These are phyloP conservation scores for Heteronetta atricapilla DNA, from an alignment of 2,113 vertebrate species.

Conservation along the genomic window DNA sequence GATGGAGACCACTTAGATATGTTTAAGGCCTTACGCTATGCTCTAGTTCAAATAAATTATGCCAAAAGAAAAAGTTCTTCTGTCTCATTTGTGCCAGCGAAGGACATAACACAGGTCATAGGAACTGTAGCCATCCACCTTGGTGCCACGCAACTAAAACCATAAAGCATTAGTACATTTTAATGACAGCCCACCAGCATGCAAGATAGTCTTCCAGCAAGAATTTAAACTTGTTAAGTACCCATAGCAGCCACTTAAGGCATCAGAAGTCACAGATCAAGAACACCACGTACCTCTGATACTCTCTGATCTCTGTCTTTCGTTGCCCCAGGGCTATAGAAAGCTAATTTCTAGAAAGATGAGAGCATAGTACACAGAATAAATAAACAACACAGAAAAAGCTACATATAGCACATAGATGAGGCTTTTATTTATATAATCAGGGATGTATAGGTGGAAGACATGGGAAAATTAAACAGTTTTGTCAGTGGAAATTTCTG, in stretches of 20 bases:
- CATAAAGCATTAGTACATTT: background rate
- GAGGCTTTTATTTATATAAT: background rate
- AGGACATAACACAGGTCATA: background rate
- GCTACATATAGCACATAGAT: background rate
- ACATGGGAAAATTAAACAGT: background rate
- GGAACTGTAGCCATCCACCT: background rate
- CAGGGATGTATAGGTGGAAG: background rate
- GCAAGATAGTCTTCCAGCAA: background rate
- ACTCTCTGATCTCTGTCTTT: background rate
- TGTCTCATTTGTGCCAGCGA: background rate
- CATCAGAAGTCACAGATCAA: background rate
- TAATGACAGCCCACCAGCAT: background rate
- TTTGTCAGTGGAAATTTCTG: background rate
- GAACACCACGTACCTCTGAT: fast-evolving
- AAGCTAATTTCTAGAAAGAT: background rate
- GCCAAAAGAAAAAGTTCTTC: background rate
- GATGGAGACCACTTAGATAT: background rate
- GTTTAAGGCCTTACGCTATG: background rate
- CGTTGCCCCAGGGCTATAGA: background rate
- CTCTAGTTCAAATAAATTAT: background rate
- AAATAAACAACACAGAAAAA: background rate
- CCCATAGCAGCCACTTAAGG: background rate
- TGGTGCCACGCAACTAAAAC: background rate
- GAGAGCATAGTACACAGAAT: background rate
- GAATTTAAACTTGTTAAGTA: background rate